A percentile compares a stretch with the other conserved stretches of the same genome.
phyloP scores from a whole-genome alignment of 2,888 invertebrate species.

The Eupsilia transversa region DNA sequence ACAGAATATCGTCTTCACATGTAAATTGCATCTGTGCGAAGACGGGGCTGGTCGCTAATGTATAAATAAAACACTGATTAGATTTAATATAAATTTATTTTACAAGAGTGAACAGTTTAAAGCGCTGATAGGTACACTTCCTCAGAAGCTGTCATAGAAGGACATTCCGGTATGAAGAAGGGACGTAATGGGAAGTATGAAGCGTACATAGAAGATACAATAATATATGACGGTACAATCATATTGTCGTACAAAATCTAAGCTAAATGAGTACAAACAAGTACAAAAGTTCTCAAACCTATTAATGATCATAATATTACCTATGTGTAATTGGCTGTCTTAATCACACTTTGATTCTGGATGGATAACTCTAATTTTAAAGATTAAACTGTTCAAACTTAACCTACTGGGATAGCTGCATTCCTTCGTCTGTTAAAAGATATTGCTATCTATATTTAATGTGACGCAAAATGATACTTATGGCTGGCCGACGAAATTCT shows the following conservation, averaged over 20 bases:
- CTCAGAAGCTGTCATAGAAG: slow-evolving; percentile 71
- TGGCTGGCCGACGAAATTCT: neutral
- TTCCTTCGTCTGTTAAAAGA: neutral
- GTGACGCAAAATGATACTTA: slow-evolving; percentile 18
- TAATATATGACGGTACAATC: slow-evolving; percentile 53
- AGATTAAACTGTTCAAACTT: slow-evolving; percentile 12
- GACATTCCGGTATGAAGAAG: slow-evolving; percentile 51
- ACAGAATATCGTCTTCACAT: too few relatives aligned
- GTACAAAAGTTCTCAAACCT: slow-evolving; percentile 70
- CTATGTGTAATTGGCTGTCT: slow-evolving; percentile 37
- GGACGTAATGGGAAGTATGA: slow-evolving; percentile 49
- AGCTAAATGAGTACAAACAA: slow-evolving; percentile 71
- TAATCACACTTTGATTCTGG: slow-evolving; percentile 51
- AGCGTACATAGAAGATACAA: slow-evolving; percentile 48
- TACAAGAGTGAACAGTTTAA: slow-evolving; percentile 79
- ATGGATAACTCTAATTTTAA: slow-evolving; percentile 32
- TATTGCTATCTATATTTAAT: neutral
- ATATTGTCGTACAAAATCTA: slow-evolving; percentile 76
- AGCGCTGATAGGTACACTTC: slow-evolving; percentile 77
- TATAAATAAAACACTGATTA: slow-evolving; percentile 67
- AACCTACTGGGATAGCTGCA: slow-evolving; percentile 5
- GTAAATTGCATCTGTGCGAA: too few relatives aligned
- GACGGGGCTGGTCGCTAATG: too few relatives aligned
- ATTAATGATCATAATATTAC: slow-evolving; percentile 34
- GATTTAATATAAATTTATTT: slow-evolving; percentile 82